Evolutionary conservation across 2,797 vertebrate species (phyloP), one percentile per base, ranked within the genome.

Genomic region (Borostomias antarcticus): DNA sequence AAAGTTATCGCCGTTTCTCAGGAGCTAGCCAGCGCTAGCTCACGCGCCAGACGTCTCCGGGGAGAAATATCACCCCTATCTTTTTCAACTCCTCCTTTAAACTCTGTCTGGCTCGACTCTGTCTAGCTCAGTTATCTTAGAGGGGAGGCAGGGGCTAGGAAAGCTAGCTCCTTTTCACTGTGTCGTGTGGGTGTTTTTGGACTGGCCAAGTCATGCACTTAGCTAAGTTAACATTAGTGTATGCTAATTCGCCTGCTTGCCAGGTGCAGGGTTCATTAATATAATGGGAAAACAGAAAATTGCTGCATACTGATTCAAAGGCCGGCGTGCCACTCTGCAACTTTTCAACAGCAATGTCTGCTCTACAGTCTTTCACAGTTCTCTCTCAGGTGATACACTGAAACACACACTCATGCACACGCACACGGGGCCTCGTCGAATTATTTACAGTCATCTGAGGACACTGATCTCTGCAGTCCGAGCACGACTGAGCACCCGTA

Each of bases 1-100:
- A 66, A 74, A 70, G 64, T 80, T 81, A 75, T 83, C 73, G 72
- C 75, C 17, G 6, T 70, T 53, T 69, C 64, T 66, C 48, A 1
- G 66, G 33, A 58, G 50, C 65, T 37, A 58, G 50, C 65, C 32
- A 40, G 53, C 30, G 1, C 21, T 15, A 60, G 72, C 47, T 68
- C 57, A 53, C 64, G 23, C 53, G 43, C 28, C 56, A 33, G 11
- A 17, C 40, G 58, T 57, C 63, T 58, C 56, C 72, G 69, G 62
- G 73, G 53, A 67, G 66, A 40, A 32, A 52, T 66, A 66, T 8
- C 21, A 35, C 35, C 50, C 57, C 50, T 7, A 1, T 77, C 76
- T 64, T 52, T 58, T 32, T 72, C 37, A 61, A 6, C 0, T 37
- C 52, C 53, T 40, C 26, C 23, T 43, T 63, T 28, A 2, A 58